Conservation (phyloP, 2,113 vertebrate genomes). For the Gambusia holbrooki region DNA sequence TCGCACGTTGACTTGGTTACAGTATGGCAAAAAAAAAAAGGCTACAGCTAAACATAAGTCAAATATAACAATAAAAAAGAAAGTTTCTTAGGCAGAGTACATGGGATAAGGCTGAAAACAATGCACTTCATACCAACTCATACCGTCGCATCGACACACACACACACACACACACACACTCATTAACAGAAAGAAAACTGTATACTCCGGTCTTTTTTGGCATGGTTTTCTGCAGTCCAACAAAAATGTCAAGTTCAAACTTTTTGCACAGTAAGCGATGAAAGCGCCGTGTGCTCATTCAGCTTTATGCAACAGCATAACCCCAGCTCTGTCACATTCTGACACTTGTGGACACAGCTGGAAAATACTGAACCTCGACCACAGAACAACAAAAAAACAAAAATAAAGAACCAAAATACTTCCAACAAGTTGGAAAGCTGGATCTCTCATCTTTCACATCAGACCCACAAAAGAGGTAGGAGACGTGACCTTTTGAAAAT, state of each 20-base stretch:
- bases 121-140: conserved; percentile 23
- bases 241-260: not conserved
- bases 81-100: conserved; percentile 35
- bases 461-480: conserved; percentile 67
- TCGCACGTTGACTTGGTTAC: conserved; percentile 53
- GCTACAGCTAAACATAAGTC: conserved; percentile 42
- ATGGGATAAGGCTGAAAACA: conserved; percentile 61
- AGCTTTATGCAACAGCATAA: not conserved
- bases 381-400: not conserved
- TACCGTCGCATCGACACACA: conserved; percentile 15
- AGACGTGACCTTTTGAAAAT: conserved; percentile 48
- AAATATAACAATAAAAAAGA: not conserved
- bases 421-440: conserved; percentile 24
- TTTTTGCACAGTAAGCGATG: conserved; percentile 20
- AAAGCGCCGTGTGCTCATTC: conserved; percentile 14
- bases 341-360: conserved; percentile 1
- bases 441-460: conserved; percentile 23
- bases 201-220: conserved; percentile 55
- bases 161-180: not conserved
- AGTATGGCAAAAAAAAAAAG: conserved; percentile 46
- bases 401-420: not conserved
- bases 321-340: not conserved
- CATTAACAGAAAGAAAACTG: conserved; percentile 8
- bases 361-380: not conserved
- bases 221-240: conserved; percentile 46